Evolutionary conservation across 2,113 vertebrate species (phyloP), one percentile per base, ranked within the genome.

Genomic region (Elanoides forficatus): DNA sequence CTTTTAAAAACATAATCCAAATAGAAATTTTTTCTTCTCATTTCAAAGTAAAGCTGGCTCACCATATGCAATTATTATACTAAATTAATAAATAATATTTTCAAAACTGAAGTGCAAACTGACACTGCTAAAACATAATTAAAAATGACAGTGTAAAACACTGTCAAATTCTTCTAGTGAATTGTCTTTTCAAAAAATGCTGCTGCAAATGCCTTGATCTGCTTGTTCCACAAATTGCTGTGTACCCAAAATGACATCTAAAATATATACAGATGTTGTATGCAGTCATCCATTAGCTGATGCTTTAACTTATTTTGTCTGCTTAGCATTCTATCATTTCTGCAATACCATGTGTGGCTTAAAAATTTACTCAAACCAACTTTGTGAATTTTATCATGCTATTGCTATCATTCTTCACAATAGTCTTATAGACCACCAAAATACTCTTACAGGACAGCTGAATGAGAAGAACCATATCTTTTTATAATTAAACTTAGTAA

Each of bases 71-170:
- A 32, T 87, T 94, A 94, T 93, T 91, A 81, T 32, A 22, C 17
- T 48, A 81, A 86, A 90, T 82, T 93, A 93, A 95, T 95, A 94
- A 96, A 86, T 87, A 88, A 88, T 72, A 91, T 59, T 52, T 66
- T 80, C 74, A 60, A 95, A 94, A 90, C 34, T 88, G 22, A 88
- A 91, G 42, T 75, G 23, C 63, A 72, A 91, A 86, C n/a, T 67
- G 45, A 74, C 36, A 63, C 16, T 84, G 22, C 25, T 96, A 80
- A 59, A 79, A 67, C 26, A 47, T 94, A 85, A 94, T 88, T 96
- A 3, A 89, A 95, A 97, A 94, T 71, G 79, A 73, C 40, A 86
- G 38, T 12, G 43, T 81, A 47, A 95, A 67, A 81, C n/a, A 45
- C 50, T 92, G 66, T 56, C 68, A 95, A 32, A 95, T 82, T 88